Evolutionary conservation across 2,888 invertebrate species (phyloP).

Genomic region (Gerris lacustris): DNA sequence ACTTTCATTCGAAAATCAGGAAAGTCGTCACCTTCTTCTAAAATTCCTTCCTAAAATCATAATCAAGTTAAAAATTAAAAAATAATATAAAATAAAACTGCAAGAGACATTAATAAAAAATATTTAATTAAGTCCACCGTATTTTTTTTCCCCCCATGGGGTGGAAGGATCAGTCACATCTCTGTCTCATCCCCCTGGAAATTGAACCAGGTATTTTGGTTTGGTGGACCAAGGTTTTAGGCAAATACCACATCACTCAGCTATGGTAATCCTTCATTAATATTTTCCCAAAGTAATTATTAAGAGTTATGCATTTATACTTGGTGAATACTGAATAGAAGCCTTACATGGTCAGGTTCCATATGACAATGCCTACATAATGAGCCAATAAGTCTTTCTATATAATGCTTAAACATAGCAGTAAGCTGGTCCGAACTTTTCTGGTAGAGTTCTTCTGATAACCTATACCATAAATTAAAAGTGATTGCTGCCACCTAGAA

Average conservation of each 20-base stretch:
- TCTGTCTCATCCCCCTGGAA: no score
- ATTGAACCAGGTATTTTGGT: no score
- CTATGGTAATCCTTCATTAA: no score
- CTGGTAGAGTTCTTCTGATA: constrained; percentile 88
- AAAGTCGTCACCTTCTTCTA: constrained; percentile 77
- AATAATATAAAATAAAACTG: neutral
- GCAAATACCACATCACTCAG: no score
- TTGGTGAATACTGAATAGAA: no score
- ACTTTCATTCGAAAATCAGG: constrained; percentile 72
- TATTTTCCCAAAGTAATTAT: no score
- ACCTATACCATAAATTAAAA: constrained; percentile 90
- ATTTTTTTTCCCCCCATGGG: no score
- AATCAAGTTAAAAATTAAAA: neutral
- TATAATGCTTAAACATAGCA: constrained; percentile 73
- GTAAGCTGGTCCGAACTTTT: constrained; percentile 70
- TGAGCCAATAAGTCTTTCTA: constrained; percentile 78
- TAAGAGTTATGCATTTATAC: no score
- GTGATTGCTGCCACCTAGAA: constrained; percentile 64
- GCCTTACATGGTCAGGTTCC: constrained; percentile 73
- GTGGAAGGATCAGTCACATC: no score
- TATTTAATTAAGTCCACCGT: neutral
- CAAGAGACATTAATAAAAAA: neutral
- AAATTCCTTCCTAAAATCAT: constrained; percentile 51
- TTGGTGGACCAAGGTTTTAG: no score
- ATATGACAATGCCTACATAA: constrained; percentile 89